A percentile compares a stretch with the other conserved stretches of the same genome.
Conservation (phyloP, 2,888 invertebrate species). For the Druceiella hillmani region DNA sequence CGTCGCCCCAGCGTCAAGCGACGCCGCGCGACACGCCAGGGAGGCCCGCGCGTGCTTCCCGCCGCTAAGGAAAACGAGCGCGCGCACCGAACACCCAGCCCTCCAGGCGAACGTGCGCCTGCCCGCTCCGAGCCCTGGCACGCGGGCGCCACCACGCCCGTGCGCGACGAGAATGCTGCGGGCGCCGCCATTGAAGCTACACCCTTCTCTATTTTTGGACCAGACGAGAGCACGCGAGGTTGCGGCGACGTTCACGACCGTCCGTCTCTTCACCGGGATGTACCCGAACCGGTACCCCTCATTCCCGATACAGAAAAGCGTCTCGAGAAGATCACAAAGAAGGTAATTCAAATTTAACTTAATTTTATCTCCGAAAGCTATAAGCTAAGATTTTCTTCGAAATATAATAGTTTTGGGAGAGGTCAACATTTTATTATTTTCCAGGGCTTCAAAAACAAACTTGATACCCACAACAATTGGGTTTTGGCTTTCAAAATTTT, state of each 20-base stretch:
- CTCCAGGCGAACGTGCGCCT: conserved; percentile 3
- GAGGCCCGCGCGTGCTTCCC: conserved; percentile 33
- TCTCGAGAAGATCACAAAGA: conserved; percentile 49
- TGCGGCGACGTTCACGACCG: conserved; percentile 29
- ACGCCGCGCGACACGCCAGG: conserved; percentile 23
- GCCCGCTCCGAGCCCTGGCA: conserved; percentile 3
- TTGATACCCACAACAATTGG: too few relatives aligned
- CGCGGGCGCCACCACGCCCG: too few relatives aligned
- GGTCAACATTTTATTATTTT: too few relatives aligned
- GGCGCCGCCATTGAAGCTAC: conserved; percentile 22
- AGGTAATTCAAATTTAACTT: too few relatives aligned
- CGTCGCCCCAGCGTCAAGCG: conserved; percentile 41
- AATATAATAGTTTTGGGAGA: too few relatives aligned
- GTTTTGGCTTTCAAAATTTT: too few relatives aligned
- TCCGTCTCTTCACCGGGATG: conserved; percentile 36
- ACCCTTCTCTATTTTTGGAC: conserved; percentile 32
- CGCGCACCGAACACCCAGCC: conserved; percentile 5
- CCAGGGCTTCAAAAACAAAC: too few relatives aligned
- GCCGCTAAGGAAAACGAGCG: conserved; percentile 39
- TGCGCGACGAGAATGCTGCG: conserved; percentile 30
- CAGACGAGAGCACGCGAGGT: conserved; percentile 42
- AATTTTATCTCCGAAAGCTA: too few relatives aligned
- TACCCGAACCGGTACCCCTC: conserved; percentile 34
- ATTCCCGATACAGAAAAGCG: conserved; percentile 34
- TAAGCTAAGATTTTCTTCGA: too few relatives aligned